phyloP scores from a whole-genome alignment of 35 echinoderm and acorn worm species.

The Heliocidaris erythrogramma region DNA sequence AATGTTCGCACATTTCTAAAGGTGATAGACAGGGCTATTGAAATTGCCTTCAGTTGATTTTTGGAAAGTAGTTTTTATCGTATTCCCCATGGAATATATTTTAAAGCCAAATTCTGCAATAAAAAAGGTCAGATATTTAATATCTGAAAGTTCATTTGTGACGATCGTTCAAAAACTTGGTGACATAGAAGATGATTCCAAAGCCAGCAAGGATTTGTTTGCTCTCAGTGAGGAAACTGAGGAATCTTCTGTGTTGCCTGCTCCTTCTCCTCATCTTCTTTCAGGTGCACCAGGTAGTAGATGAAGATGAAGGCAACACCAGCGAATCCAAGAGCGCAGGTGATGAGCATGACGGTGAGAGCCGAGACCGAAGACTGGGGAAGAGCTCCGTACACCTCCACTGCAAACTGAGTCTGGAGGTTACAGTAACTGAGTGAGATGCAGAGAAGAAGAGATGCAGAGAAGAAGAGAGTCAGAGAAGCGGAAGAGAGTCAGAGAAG shows the following conservation, averaged over 20 bases:
- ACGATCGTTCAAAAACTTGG: too few relatives aligned
- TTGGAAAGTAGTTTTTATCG: too few relatives aligned
- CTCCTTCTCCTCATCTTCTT: background rate
- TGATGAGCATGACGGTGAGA: slow-evolving; percentile 46
- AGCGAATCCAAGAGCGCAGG: slow-evolving; percentile 49
- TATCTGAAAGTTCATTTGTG: too few relatives aligned
- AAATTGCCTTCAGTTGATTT: too few relatives aligned
- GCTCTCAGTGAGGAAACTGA: background rate
- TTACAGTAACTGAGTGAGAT: slow-evolving; percentile 53
- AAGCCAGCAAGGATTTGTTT: background rate
- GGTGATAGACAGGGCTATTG: too few relatives aligned
- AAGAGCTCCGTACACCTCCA: slow-evolving; percentile 61
- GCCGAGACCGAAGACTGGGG: slow-evolving; percentile 38
- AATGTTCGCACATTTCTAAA: too few relatives aligned
- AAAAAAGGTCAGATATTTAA: too few relatives aligned
- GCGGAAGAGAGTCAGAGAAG: too few relatives aligned
- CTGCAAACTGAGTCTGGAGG: slow-evolving; percentile 56
- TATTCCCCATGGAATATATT: too few relatives aligned
- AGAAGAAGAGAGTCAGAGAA: background rate
- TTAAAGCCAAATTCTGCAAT: too few relatives aligned
- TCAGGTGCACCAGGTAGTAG: background rate
- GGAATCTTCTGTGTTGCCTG: background rate
- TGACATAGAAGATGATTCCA: too few relatives aligned
- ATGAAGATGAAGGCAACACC: slow-evolving; percentile 34
- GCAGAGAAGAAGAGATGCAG: background rate